These are phyloP conservation scores for Perca schrenkii DNA, from an alignment of 2,113 vertebrate genomes.

Conservation along the genomic window DNA sequence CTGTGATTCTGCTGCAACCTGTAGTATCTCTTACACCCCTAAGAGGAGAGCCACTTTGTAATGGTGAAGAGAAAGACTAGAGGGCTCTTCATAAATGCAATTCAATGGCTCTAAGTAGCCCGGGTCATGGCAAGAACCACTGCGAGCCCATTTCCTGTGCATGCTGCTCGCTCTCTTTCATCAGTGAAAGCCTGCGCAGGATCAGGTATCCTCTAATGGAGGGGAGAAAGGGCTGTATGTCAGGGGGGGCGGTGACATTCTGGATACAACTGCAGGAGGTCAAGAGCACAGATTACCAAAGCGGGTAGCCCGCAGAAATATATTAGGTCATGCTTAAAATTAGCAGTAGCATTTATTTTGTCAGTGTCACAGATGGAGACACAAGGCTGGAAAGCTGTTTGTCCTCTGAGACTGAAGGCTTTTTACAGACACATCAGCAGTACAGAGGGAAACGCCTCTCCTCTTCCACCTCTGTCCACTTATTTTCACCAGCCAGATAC, in stretches of 20 bases:
- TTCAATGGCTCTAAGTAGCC: conserved; percentile 68
- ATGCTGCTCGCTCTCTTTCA: conserved; percentile 50
- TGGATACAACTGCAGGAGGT: conserved; percentile 54
- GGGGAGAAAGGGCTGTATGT: conserved; percentile 49
- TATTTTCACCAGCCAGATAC: conserved; percentile 23
- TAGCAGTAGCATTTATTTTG: conserved; percentile 61
- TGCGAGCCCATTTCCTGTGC: conserved; percentile 70
- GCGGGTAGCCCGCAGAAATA: conserved; percentile 27
- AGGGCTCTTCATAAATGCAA: conserved; percentile 68
- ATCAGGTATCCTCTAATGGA: conserved; percentile 85
- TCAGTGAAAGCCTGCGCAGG: conserved; percentile 56
- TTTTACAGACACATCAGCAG: conserved; percentile 40
- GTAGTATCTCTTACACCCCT: conserved; percentile 65
- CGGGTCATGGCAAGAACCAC: conserved; percentile 61
- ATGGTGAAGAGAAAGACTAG: conserved; percentile 62
- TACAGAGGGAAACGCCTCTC: conserved; percentile 27
- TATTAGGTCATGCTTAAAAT: conserved; percentile 60
- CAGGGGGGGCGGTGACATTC: conserved; percentile 67
- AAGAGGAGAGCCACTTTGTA: conserved; percentile 59
- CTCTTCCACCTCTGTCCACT: conserved; percentile 12
- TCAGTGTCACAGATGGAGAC: conserved; percentile 53
- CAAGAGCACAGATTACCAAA: conserved; percentile 58
- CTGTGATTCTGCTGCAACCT: conserved; percentile 62
- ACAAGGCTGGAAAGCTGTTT: conserved; percentile 16
- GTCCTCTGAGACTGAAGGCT: conserved; percentile 49